Base-by-base conservation (phyloP, 1,140 invertebrate genomes). In the Drosophila takahashii region DNA sequence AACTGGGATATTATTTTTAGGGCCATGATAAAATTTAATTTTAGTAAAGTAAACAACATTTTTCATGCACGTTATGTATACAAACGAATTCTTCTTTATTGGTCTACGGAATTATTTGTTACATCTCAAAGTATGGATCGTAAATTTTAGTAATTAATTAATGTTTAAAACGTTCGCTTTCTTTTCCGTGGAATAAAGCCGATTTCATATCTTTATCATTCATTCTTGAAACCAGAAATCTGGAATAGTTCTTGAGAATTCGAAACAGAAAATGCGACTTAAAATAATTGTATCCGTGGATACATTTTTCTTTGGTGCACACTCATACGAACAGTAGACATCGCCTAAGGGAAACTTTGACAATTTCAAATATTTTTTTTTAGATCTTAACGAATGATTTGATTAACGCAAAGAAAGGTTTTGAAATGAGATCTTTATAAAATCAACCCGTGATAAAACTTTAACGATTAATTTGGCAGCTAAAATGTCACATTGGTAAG, bases 71-170 rank as follows among this genome's bases (percentile, higher is more conserved):
- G 22, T 22, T 22, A 22, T 22, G 22, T 22, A 3, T 22, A 22
- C 22, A 8, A 8, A 32, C 29, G 29, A 32, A 32, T 8, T 18
- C 42, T 18, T 47, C 10, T 51, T 48, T 50, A 60, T 72, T 72
- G 16, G 10, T 60, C 29, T 51, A 76, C 34, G 57, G 65, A 75
- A 66, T 51, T 79, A 71, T 22, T 22, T 50, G 70, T 69, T 79
- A 81, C 60, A 61, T 58, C 54, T 60, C 32, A 60, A 61, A 18
- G 48, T 79, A 41, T 53, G 57, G 47, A 26, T 56, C 60, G 59
- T 71, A 83, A 42, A 32, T 34, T 16, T 2, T 22, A 22, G 22
- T 3, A 22, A 22, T 22, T 22, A 22, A 22, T 48, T 15, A 48
- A 48, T 48, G 45, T 5, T 22, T 15, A 39, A 36, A 36, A 36